Evolutionary conservation across 2,113 vertebrate species (phyloP), one percentile per base, ranked within the genome.

Genomic region (Oryzias javanicus): DNA sequence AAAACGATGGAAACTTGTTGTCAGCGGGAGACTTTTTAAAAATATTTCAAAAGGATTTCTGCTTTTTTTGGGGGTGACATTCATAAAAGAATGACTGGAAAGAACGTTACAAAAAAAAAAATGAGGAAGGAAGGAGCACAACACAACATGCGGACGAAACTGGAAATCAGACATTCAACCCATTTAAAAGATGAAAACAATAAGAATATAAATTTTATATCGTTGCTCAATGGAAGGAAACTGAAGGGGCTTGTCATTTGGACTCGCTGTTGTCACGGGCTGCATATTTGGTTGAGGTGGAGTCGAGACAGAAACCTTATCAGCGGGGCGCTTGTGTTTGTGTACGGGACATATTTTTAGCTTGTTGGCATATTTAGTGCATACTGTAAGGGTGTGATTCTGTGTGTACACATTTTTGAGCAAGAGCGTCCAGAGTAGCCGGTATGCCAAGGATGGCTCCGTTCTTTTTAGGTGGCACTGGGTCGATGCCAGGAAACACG

Each of bases 291-390:
- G 25, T 4, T 19, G 42, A 72, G 80, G 79, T 68, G 74, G 76
- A 77, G 78, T 70, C 57, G 2, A 61, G 40, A 67, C 58, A 59
- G 72, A 68, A 60, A 46, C 55, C 74, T 84, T 82, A 85, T 84
- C 81, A 76, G 71, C 54, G 4, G 20, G 47, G 55, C 42, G 69
- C 76, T 76, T 29, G n/a, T 52, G 61, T 59, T 44, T 69, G 52
- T 52, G 51, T 52, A 13, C 14, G 55, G 57, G 17, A 55, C 60
- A 17, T 70, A 44, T 73, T 70, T 66, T 72, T 14, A 13, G 8
- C 12, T 49, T 64, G 53, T 55, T 50, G 16, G 5, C 54, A 66
- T 72, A 72, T 80, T 74, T 69, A 61, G 17, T 74, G 65, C 57
- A 63, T 42, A 53, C 42, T 55, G 5, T 16, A 29, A 42, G 59